These are phyloP conservation scores for Scleropages formosus DNA, from an alignment of 2,797 vertebrate species.

Conservation along the genomic window DNA sequence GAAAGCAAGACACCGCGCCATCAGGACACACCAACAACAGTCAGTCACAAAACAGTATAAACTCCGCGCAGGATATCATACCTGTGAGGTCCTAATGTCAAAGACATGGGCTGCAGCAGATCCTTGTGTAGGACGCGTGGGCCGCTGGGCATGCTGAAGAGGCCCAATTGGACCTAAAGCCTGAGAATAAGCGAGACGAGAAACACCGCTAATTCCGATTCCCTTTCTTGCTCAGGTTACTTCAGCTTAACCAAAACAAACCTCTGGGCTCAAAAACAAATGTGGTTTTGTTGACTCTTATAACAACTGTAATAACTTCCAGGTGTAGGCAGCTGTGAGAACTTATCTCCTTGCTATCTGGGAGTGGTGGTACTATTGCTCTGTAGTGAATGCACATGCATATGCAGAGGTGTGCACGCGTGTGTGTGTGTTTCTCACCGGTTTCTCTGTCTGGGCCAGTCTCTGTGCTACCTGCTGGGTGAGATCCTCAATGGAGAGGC, in stretches of 20 bases:
- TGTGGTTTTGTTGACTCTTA: no score
- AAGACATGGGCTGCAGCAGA: conserved; percentile 60
- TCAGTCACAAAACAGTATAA: neutral
- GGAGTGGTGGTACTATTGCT: no score
- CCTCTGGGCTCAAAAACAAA: no score
- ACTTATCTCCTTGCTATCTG: no score
- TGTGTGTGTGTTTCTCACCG: conserved; percentile 28
- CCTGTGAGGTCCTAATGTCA: conserved; percentile 64
- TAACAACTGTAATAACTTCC: no score
- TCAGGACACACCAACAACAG: neutral
- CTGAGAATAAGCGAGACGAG: conserved; percentile 48
- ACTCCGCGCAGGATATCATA: conserved; percentile 46
- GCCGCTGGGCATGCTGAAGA: conserved; percentile 55
- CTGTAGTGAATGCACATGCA: neutral
- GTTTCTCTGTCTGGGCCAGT: conserved; percentile 59
- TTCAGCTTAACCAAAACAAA: no score
- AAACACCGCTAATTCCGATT: neutral
- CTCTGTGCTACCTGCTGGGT: conserved; percentile 74
- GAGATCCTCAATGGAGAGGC: conserved; percentile 85
- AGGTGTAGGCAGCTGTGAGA: no score
- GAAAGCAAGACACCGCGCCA: neutral
- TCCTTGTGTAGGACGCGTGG: conserved; percentile 63
- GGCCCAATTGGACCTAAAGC: conserved; percentile 69
- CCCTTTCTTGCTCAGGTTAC: no score
- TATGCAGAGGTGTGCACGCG: neutral